Conservation (phyloP, 2,888 invertebrate species). For the Pterobdella sp. region DNA sequence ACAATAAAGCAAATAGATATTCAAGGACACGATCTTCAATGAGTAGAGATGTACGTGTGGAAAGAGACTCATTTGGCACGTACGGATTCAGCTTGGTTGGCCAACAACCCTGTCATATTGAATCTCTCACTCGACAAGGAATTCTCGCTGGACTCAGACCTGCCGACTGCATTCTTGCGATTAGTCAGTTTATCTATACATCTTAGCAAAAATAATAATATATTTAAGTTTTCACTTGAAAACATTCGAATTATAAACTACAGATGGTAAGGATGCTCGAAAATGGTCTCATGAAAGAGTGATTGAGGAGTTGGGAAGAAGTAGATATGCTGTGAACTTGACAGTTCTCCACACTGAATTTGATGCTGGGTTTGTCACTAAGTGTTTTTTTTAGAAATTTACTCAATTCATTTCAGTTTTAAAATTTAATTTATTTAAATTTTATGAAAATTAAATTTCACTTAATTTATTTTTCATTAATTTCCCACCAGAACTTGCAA, state of each 20-base stretch:
- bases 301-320: background rate
- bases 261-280: background rate
- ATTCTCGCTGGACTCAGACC: constrained; percentile 5
- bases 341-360: background rate
- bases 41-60: constrained; percentile 8
- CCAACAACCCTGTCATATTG: constrained; percentile 20
- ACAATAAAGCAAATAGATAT: no score
- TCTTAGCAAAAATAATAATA: background rate
- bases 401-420: no score
- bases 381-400: no score
- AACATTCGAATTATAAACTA: background rate
- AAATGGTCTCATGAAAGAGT: background rate
- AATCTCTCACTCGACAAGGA: background rate
- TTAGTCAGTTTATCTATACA: constrained; percentile 18
- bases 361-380: no score
- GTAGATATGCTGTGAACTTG: background rate
- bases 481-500: no score
- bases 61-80: background rate
- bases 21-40: background rate
- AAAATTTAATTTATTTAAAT: no score
- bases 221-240: background rate
- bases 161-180: constrained; percentile 15
- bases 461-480: no score
- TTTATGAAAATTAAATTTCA: no score
- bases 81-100: constrained; percentile 23